Conservation (phyloP, 2,113 vertebrate genomes). For the Prolemur simus region DNA sequence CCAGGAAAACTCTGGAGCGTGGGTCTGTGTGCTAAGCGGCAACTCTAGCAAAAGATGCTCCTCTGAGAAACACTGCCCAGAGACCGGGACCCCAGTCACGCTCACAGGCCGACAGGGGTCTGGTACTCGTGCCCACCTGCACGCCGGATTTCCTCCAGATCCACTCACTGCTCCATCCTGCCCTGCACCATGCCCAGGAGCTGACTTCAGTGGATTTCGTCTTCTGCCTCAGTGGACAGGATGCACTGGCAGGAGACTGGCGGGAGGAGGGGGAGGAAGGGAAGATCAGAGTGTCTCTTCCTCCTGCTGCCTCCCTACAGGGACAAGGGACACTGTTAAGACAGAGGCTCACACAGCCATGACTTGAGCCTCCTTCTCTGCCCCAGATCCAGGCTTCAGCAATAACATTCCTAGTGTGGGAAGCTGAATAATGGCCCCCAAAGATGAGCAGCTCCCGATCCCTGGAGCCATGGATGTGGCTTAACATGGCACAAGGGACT, state of each 20-base stretch:
- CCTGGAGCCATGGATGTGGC: no score
- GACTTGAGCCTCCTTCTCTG: no score
- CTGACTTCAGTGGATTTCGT: background rate
- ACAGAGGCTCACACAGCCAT: background rate
- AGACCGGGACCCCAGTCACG: accelerated
- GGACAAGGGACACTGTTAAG: background rate
- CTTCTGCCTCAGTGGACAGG: background rate
- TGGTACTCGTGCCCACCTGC: background rate
- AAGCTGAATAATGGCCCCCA: background rate
- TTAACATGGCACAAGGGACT: background rate
- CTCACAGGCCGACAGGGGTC: background rate
- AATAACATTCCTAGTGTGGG: background rate
- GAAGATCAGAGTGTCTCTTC: background rate
- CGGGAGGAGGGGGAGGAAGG: no score
- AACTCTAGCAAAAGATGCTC: accelerated
- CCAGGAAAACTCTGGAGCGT: background rate
- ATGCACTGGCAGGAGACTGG: background rate
- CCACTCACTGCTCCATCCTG: background rate
- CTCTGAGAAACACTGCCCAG: background rate
- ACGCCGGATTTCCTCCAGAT: accelerated
- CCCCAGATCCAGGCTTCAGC: background rate
- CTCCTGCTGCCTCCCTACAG: background rate
- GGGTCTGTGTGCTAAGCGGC: background rate
- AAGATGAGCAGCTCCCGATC: background rate
- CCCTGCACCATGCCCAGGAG: background rate